Conservation (phyloP, 2,797 vertebrate genomes). For the Salarias fasciatus region DNA sequence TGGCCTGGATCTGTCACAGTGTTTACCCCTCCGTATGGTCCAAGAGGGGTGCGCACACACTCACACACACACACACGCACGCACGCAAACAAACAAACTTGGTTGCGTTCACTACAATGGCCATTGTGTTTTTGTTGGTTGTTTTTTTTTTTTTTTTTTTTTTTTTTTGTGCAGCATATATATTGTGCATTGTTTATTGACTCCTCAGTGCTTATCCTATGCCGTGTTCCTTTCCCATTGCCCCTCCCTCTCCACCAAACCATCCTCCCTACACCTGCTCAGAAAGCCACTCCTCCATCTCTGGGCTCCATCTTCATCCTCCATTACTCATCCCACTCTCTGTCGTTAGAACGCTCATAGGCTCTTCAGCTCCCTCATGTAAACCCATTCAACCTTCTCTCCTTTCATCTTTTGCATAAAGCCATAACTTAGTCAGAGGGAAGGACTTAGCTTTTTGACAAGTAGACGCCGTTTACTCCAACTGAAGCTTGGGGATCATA, state of each 20-base stretch:
- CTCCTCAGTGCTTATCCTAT: constrained; percentile 58
- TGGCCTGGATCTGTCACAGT: constrained; percentile 98
- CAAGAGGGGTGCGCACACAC: constrained; percentile 44
- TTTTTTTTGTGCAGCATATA: constrained; percentile 43
- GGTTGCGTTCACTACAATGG: constrained; percentile 32
- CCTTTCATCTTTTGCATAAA: constrained; percentile 75
- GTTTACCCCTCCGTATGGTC: constrained; percentile 88
- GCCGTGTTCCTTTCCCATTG: constrained; percentile 40
- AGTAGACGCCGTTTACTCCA: constrained; percentile 34
- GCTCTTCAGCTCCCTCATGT: constrained; percentile 58
- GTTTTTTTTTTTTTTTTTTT: constrained; percentile 43
- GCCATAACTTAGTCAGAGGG: constrained; percentile 51
- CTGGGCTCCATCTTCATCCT: constrained; percentile 61
- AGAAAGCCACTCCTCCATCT: constrained; percentile 70
- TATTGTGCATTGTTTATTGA: constrained; percentile 64
- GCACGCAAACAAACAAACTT: constrained; percentile 59
- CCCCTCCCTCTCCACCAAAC: constrained; percentile 53
- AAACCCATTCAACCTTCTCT: constrained; percentile 73
- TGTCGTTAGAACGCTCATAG: constrained; percentile 67
- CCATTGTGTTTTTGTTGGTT: constrained; percentile 63
- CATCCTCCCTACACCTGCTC: constrained; percentile 70
- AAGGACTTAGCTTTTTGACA: constrained; percentile 43
- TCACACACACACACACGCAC: not conserved
- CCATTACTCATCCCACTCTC: constrained; percentile 69
- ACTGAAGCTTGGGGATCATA: constrained; percentile 43